phyloP scores from a whole-genome alignment of 2,888 invertebrate species.

The Dryococelus australis region DNA sequence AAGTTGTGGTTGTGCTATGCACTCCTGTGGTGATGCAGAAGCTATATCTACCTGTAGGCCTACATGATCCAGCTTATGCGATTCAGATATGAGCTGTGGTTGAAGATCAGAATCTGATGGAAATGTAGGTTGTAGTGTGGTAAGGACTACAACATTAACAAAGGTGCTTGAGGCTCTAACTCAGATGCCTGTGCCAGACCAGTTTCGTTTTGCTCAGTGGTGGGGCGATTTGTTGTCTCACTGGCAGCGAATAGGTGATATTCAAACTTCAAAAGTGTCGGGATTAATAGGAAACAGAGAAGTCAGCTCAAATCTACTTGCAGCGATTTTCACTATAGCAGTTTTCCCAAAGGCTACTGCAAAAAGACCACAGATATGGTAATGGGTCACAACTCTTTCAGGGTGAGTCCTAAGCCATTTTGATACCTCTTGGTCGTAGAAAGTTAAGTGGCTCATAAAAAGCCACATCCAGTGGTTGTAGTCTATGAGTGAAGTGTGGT shows the following conservation, averaged over 20 bases:
- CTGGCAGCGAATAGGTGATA: not conserved
- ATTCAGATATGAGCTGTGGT: not conserved
- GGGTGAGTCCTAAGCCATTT: not conserved
- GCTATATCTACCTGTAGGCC: not conserved
- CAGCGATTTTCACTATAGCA: not conserved
- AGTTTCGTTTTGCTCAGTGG: not conserved
- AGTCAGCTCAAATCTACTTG: not conserved
- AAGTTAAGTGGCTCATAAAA: not conserved
- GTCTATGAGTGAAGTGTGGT: too few species aligned
- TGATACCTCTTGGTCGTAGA: conserved; percentile 1
- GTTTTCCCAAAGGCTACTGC: not conserved
- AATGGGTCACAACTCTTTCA: not conserved
- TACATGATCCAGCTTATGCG: not conserved
- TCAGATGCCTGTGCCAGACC: not conserved
- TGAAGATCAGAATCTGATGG: not conserved
- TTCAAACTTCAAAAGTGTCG: not conserved
- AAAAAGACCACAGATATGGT: not conserved
- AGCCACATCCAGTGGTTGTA: too few species aligned
- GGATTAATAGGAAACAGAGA: not conserved
- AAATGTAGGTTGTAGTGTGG: not conserved
- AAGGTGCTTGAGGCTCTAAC: not conserved
- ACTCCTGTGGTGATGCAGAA: not conserved
- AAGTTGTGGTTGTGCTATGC: not conserved
- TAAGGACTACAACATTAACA: not conserved
- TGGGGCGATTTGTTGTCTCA: not conserved